phyloP scores from a whole-genome alignment of 2,113 vertebrate genomes.

The Corythornis madagascariensis region DNA sequence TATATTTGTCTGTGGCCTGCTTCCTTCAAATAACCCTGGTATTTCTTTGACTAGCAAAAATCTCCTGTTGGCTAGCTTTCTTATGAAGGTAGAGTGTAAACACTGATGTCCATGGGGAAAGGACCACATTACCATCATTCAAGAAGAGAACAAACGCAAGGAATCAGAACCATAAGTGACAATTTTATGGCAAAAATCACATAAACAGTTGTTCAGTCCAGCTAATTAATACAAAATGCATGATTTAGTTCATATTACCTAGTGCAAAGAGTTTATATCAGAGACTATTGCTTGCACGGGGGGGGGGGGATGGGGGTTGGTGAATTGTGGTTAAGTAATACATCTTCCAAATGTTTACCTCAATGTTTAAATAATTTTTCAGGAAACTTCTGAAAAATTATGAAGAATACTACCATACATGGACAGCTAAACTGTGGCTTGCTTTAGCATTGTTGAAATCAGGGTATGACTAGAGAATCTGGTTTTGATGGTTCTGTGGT shows the following conservation, averaged over 20 bases:
- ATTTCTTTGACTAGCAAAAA: neutral
- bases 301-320: too few species aligned
- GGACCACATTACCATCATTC: fast-evolving
- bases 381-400: neutral
- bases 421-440: neutral
- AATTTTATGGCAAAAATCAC: neutral
- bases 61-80: neutral
- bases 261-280: neutral
- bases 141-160: neutral
- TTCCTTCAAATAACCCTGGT: neutral
- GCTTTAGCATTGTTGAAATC: neutral
- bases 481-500: neutral
- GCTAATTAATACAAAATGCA: neutral
- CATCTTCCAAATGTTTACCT: neutral
- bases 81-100: neutral
- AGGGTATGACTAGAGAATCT: neutral
- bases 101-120: fast-evolving
- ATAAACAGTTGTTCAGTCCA: neutral
- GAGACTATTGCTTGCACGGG: neutral
- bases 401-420: neutral
- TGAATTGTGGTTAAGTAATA: neutral
- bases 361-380: neutral
- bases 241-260: neutral
- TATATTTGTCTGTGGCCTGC: neutral
- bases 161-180: too few species aligned